phyloP scores from a whole-genome alignment of 92 coral and sea anemone genomes.

The Virgularia gustaviana region DNA sequence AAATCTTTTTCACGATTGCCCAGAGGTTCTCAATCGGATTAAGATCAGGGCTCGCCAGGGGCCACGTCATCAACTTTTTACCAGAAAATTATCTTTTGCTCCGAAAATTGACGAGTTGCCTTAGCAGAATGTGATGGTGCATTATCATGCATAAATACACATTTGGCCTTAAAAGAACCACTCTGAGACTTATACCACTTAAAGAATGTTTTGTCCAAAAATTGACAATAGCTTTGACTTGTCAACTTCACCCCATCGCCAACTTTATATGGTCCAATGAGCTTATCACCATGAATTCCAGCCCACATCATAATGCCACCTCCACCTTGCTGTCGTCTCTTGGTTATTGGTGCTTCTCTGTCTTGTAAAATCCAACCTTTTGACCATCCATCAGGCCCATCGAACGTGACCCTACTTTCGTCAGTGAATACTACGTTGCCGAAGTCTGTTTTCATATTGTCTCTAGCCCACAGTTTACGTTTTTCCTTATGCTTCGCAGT shows the following conservation, averaged over 20 bases:
- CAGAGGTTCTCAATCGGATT: background rate
- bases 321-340: background rate
- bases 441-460: conserved; percentile 25
- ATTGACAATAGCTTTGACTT: background rate
- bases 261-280: background rate
- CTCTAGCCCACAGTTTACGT: conserved; percentile 9
- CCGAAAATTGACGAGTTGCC: background rate
- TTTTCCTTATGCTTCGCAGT: background rate
- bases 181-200: background rate
- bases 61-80: background rate
- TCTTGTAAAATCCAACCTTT: conserved; percentile 14
- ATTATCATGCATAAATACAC: background rate
- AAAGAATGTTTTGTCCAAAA: background rate
- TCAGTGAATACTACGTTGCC: conserved; percentile 8
- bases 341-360: conserved; percentile 11
- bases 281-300: background rate
- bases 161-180: background rate
- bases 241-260: background rate
- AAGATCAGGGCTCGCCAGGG: background rate
- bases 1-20: background rate
- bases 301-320: background rate
- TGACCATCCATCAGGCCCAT: conserved; percentile 28
- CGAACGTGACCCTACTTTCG: conserved; percentile 15
- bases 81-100: background rate
- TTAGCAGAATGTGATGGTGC: background rate